These are phyloP conservation scores for Acleris literana DNA, from an alignment of 2,888 invertebrate species.

Conservation along the genomic window DNA sequence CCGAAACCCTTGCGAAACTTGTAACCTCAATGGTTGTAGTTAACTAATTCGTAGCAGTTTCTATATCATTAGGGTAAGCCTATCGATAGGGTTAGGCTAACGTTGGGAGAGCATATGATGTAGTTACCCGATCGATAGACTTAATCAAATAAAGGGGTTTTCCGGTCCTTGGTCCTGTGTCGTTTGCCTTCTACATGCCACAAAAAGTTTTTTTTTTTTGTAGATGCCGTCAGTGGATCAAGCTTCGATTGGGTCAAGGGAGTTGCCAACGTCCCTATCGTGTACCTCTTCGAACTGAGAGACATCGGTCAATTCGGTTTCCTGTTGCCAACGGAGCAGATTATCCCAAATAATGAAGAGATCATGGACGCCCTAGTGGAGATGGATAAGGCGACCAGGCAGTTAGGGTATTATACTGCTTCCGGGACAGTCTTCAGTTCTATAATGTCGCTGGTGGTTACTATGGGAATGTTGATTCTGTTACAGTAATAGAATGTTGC, in stretches of 20 bases:
- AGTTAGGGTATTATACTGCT: conserved; percentile 52
- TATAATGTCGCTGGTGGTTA: conserved; percentile 40
- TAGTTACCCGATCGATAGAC: no score
- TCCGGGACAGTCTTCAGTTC: conserved; percentile 38
- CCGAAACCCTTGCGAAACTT: no score
- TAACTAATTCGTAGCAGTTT: no score
- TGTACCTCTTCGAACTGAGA: conserved; percentile 82
- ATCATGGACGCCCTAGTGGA: conserved; percentile 66
- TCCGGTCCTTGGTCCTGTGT: no score
- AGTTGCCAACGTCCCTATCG: conserved; percentile 74
- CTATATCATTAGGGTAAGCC: no score
- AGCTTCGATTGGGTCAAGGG: conserved; percentile 84
- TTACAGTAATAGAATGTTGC: conserved; percentile 16
- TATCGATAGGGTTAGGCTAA: no score
- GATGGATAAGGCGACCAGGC: conserved; percentile 56
- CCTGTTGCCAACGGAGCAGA: conserved; percentile 76
- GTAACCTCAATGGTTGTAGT: no score
- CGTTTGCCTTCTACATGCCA: no score
- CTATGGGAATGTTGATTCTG: conserved; percentile 40
- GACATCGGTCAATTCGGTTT: conserved; percentile 82
- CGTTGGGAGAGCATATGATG: no score
- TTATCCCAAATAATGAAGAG: conserved; percentile 73
- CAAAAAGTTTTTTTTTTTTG: conserved; percentile 38
- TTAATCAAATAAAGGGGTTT: no score
- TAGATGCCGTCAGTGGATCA: conserved; percentile 70